phyloP scores from a whole-genome alignment of 2,888 invertebrate species.

The Mimumesa dahlbomi region DNA sequence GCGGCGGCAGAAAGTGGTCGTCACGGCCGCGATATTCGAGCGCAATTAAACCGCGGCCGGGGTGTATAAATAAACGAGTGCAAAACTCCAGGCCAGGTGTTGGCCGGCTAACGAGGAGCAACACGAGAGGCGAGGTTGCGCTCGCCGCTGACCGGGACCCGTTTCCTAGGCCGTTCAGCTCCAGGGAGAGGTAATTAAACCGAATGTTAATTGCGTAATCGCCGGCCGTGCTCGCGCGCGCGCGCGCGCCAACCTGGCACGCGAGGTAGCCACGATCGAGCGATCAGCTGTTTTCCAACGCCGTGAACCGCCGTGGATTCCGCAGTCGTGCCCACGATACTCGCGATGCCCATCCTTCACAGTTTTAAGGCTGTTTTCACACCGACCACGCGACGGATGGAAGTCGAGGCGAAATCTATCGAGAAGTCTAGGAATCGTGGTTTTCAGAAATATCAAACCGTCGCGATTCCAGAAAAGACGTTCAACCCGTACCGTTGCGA shows the following conservation, averaged over 20 bases:
- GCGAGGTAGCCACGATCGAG: conserved; percentile 54
- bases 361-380: no score
- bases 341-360: neutral
- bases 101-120: conserved; percentile 51
- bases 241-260: conserved; percentile 43
- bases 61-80: conserved; percentile 23
- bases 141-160: conserved; percentile 31
- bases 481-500: no score
- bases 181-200: conserved; percentile 50
- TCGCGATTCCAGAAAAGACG: no score
- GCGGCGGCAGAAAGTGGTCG: neutral
- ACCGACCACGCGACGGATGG: no score
- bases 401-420: no score
- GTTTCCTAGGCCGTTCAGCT: conserved; percentile 38
- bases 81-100: conserved; percentile 52
- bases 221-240: conserved; percentile 37
- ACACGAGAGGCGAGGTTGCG: conserved; percentile 17
- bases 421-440: no score
- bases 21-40: conserved; percentile 6
- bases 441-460: no score
- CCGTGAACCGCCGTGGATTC: conserved; percentile 1
- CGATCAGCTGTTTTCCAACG: conserved; percentile 51
- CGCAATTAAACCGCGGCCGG: conserved; percentile 2
- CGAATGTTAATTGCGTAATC: conserved; percentile 66
- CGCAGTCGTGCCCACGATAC: neutral